Evolutionary conservation across 23 tunicate species (phyloP).

Genomic region (Styela clava): DNA sequence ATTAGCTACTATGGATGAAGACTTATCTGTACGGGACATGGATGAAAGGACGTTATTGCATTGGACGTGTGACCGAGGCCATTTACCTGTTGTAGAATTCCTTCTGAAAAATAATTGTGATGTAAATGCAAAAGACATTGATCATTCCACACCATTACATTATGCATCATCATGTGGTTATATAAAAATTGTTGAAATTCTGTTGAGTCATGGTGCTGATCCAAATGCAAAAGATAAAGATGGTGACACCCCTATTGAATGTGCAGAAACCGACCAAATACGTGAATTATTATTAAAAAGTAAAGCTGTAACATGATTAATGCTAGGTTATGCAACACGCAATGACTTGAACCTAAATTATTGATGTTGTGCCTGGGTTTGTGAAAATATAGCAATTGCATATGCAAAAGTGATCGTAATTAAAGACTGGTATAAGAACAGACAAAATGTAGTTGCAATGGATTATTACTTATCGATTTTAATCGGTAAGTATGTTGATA

Average conservation of each 20-base stretch:
- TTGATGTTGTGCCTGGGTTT: too few species aligned
- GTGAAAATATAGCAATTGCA: not conserved
- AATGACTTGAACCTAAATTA: too few species aligned
- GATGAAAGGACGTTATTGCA: constrained; percentile 67
- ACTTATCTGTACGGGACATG: constrained; percentile 25
- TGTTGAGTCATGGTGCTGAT: constrained; percentile 48
- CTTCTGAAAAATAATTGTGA: constrained; percentile 42
- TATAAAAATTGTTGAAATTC: constrained; percentile 26
- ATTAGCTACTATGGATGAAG: constrained; percentile 8
- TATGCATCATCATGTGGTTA: constrained; percentile 70
- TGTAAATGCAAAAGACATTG: constrained; percentile 44
- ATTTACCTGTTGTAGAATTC: constrained; percentile 44
- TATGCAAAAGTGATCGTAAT: not conserved
- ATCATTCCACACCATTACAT: constrained; percentile 65
- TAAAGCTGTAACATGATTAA: too few species aligned
- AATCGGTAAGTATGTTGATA: too few species aligned
- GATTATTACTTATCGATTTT: too few species aligned
- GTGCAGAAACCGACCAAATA: constrained; percentile 19
- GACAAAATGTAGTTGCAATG: too few species aligned
- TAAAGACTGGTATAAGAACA: too few species aligned
- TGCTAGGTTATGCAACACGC: too few species aligned
- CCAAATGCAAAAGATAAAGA: constrained; percentile 20
- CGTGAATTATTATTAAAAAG: not conserved
- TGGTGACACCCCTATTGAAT: constrained; percentile 60
- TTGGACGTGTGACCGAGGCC: constrained; percentile 93